Evolutionary conservation across 30 jellyfish, hydroid and myxozoan genomes (phyloP).

Genomic region (Phacellophora camtschatica): DNA sequence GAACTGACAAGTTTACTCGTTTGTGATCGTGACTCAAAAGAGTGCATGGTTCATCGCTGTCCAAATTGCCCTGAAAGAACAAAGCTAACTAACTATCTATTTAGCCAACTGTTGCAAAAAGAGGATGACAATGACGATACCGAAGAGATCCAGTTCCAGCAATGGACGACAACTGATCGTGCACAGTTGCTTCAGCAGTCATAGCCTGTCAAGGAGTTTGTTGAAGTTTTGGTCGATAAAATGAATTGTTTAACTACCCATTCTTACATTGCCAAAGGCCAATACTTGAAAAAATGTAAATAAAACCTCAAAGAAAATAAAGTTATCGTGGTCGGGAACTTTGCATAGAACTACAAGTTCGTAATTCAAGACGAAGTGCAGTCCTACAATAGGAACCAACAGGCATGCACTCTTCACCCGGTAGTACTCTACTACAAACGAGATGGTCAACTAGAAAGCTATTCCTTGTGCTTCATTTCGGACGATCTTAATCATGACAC

Average conservation of each 20-base stretch:
- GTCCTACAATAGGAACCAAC: constrained; percentile 34
- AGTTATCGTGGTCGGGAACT: constrained; percentile 49
- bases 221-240: too few relatives aligned
- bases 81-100: not conserved
- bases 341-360: constrained; percentile 32
- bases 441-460: constrained; percentile 5
- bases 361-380: constrained; percentile 17
- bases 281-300: too few relatives aligned
- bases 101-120: not conserved
- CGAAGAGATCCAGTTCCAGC: constrained; percentile 4
- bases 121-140: not conserved
- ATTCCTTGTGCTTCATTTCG: constrained; percentile 54
- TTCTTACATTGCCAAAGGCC: too few relatives aligned
- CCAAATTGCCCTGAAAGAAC: constrained; percentile 18
- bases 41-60: constrained; percentile 66
- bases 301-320: too few relatives aligned
- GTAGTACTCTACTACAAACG: constrained; percentile 8
- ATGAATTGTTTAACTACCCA: too few relatives aligned
- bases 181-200: constrained; percentile 13
- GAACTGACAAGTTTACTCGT: not conserved
- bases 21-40: not conserved
- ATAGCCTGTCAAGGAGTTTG: not conserved
- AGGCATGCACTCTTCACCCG: constrained; percentile 24
- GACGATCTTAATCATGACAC: constrained; percentile 59
- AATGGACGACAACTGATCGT: constrained; percentile 49